Evolutionary conservation across 2,888 invertebrate species (phyloP).

Genomic region (Agrochola litura): DNA sequence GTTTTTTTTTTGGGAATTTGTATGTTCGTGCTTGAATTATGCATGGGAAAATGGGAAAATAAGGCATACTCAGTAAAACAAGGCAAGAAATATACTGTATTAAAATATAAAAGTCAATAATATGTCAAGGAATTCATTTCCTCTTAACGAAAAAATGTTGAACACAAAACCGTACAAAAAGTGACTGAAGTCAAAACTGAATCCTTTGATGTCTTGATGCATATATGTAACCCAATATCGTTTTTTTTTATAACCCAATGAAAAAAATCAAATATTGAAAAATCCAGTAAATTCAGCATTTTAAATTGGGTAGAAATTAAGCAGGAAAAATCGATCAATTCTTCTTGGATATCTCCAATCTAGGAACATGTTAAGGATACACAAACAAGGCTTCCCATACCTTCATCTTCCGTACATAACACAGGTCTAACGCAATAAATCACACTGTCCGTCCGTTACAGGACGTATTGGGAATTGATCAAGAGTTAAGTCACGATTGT

Average conservation of each 20-base stretch:
- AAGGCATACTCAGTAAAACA: not conserved
- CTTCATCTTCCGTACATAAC: slow-evolving; percentile 51
- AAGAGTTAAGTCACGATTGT: slow-evolving; percentile 89
- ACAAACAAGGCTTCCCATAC: slow-evolving; percentile 27
- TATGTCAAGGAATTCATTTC: not conserved
- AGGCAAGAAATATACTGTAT: not conserved
- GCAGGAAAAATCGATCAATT: not conserved
- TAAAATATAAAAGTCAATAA: not conserved
- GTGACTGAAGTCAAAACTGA: not conserved
- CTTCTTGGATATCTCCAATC: not conserved
- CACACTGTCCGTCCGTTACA: slow-evolving; percentile 71
- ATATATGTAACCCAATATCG: too few relatives aligned
- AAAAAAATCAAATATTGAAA: not conserved
- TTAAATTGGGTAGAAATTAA: not conserved
- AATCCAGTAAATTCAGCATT: not conserved
- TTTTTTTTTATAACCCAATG: not conserved
- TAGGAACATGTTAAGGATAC: slow-evolving; percentile 25
- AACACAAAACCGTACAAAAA: not conserved
- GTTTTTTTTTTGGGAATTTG: slow-evolving; percentile 6
- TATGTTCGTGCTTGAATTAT: not conserved
- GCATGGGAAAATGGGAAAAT: not conserved
- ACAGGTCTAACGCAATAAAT: slow-evolving; percentile 75
- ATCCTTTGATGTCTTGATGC: not conserved
- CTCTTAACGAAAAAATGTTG: too few relatives aligned
- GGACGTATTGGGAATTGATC: slow-evolving; percentile 86